phyloP scores from a whole-genome alignment of 2,888 invertebrate species.

The Argynnis bischoffii region DNA sequence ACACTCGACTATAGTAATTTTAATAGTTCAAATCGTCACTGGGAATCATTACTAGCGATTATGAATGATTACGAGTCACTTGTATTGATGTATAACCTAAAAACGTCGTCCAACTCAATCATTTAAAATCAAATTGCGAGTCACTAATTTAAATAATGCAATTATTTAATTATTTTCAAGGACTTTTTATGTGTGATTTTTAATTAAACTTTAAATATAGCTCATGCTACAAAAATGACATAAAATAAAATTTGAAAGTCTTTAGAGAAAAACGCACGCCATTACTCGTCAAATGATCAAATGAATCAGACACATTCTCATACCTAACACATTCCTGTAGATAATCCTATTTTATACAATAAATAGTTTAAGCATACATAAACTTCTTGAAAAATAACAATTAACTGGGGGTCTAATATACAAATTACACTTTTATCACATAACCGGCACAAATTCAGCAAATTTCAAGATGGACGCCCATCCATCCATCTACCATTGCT shows the following conservation, averaged over 20 bases:
- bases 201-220: conserved; percentile 45
- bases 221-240: conserved; percentile 63
- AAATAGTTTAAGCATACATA: conserved; percentile 73
- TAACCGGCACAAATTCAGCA: conserved; percentile 89
- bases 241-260: conserved; percentile 79
- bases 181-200: conserved; percentile 25
- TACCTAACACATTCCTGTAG: conserved; percentile 89
- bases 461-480: conserved; percentile 92
- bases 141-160: conserved; percentile 33
- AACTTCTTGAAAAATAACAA: conserved; percentile 76
- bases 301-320: conserved; percentile 74
- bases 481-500: conserved; percentile 74
- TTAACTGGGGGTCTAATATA: conserved; percentile 71
- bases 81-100: conserved; percentile 81
- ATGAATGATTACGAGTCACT: conserved; percentile 73
- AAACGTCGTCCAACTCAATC: conserved; percentile 76
- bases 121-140: conserved; percentile 40
- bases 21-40: conserved; percentile 58
- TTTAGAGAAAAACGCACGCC: conserved; percentile 85
- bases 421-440: conserved; percentile 81
- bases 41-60: conserved; percentile 59
- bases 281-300: conserved; percentile 83
- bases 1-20: conserved; percentile 49
- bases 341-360: conserved; percentile 82
- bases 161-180: conserved; percentile 23